Evolutionary conservation across 1,140 invertebrate genomes (phyloP).

Genomic region (Ylistrum balloti): DNA sequence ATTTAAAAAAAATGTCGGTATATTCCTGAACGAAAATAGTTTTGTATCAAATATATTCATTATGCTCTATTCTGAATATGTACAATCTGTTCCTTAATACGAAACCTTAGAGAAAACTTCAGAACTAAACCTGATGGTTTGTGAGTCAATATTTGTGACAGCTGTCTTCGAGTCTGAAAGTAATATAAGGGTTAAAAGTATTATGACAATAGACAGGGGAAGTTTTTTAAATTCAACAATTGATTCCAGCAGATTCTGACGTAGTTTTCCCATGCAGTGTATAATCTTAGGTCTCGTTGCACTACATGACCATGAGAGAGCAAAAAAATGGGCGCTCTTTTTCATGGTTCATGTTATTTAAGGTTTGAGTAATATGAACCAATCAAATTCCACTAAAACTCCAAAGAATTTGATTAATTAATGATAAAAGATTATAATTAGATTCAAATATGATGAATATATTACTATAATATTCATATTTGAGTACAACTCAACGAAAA

Average conservation of each 20-base stretch:
- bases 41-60: constrained; percentile 23
- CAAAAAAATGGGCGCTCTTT: too few species aligned
- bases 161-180: neutral
- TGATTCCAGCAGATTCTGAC: neutral
- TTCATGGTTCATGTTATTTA: too few species aligned
- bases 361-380: too few species aligned
- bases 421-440: too few species aligned
- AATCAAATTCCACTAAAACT: too few species aligned
- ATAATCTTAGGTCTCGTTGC: too few species aligned
- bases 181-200: neutral
- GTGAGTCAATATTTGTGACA: constrained; percentile 2
- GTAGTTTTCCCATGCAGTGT: too few species aligned
- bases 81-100: neutral
- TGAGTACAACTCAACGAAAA: too few species aligned
- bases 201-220: neutral
- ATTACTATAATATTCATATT: too few species aligned
- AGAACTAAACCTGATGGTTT: neutral
- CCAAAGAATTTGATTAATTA: too few species aligned
- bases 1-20: neutral
- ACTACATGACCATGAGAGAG: too few species aligned
- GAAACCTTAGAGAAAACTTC: neutral
- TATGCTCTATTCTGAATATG: neutral
- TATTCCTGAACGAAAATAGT: neutral
- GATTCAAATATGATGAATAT: too few species aligned
- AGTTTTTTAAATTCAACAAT: constrained; percentile 1